Evolutionary conservation across 2,888 invertebrate species (phyloP), one percentile per base, ranked within the genome.

Genomic region (Ectemnius cavifrons): DNA sequence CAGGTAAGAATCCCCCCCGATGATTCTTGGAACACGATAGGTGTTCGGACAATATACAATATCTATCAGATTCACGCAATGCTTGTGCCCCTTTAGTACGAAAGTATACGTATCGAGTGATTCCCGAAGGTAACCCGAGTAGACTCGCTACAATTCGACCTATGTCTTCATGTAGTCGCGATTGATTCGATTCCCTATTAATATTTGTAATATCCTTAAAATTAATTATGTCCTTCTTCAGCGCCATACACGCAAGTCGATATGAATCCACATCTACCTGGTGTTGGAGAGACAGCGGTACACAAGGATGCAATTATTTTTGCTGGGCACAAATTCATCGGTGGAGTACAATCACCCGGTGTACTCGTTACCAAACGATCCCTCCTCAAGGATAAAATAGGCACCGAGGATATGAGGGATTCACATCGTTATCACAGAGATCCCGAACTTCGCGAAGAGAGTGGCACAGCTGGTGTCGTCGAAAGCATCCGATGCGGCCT

Each of bases 251-350:
- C 95, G 0, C 92, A 93, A 18, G 94, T 97, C 70, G 95, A 97
- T 85, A 96, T 97, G 96, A 97, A 98, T 88, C 97, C 97, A 0
- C 92, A 94, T 13, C 91, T 94, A 45, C 92, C 94, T 3, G 95
- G 95, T 47, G 94, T 94, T 1, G 94, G 94, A 73, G 94, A 94
- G 78, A 89, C 93, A n/a, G 93, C 94, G 84, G 95, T 95, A 56
- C 94, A 95, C 91, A 97, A 97, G 88, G 98, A 98, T 91, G 97
- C 97, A 0, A 92, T 98, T 69, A 97, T 97, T 91, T 96, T 98
- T 89, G 96, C 97, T 66, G 95, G 96, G 63, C 97, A 97, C 92
- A 97, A 97, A 91, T 97, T 98, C 89, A 93, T 97, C 49, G 98
- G 98, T 0, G 98, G 97, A 0, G 95, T 97, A 0, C 96, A 97